phyloP scores from a whole-genome alignment of 2,888 invertebrate genomes.

The Parasteatoda lunata region DNA sequence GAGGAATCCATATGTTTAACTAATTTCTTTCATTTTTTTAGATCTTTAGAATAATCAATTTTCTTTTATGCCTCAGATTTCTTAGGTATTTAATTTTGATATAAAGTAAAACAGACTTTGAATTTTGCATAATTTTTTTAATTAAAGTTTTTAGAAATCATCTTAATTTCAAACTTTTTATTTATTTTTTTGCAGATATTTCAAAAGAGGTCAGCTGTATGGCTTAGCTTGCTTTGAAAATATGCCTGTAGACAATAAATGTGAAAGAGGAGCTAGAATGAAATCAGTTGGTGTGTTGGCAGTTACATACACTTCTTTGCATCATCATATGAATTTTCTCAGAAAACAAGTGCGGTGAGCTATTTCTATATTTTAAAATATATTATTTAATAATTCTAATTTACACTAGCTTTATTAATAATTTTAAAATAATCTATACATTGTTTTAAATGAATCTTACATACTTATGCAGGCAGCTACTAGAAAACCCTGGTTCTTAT shows the following conservation, averaged over 20 bases:
- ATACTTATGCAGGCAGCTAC: slow-evolving; percentile 72
- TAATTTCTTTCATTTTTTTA: not conserved
- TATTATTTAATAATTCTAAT: not conserved
- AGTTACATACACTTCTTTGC: slow-evolving; percentile 74
- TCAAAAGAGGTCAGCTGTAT: slow-evolving; percentile 74
- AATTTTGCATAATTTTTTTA: not conserved
- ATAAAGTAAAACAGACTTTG: not conserved
- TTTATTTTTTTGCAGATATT: slow-evolving; percentile 72
- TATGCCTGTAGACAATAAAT: slow-evolving; percentile 75
- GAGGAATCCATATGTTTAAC: not conserved
- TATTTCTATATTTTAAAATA: not conserved
- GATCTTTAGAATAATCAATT: not conserved
- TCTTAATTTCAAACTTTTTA: not conserved
- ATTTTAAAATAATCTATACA: not conserved
- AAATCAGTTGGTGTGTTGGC: slow-evolving; percentile 75
- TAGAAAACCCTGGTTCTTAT: slow-evolving; percentile 74
- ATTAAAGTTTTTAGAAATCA: not conserved
- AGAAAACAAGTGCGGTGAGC: slow-evolving; percentile 75
- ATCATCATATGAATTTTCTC: slow-evolving; percentile 75
- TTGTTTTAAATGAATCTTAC: too few species aligned
- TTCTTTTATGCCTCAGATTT: not conserved
- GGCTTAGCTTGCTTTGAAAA: slow-evolving; percentile 75
- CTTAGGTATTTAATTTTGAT: not conserved
- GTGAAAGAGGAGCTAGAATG: slow-evolving; percentile 76
- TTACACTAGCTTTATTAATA: not conserved